Base-by-base conservation (phyloP, 2,888 invertebrate genomes). In the Oithona nana region DNA sequence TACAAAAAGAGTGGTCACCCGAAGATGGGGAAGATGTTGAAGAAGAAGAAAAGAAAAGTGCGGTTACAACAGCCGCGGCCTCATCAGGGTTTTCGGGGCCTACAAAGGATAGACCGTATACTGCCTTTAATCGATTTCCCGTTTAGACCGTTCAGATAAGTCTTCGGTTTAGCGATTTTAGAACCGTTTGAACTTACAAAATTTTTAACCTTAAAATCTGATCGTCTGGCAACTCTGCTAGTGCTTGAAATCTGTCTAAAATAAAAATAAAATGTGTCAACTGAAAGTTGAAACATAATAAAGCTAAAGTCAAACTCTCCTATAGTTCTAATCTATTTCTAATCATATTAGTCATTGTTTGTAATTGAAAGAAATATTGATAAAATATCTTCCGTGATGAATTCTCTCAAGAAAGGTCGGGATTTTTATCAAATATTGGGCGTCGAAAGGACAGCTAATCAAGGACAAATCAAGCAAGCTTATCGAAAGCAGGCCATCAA, bases 401-500 rank as follows among this genome's bases (percentile, higher is more conserved):
- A n/a, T n/a, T n/a, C n/a, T n/a, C n/a, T n/a, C n/a, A 48, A 59
- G 50, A 48, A 60, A 6, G 60, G 60, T 28, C 20, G 60, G 26
- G 60, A 60, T 51, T 60, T 60, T 28, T 60, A 60, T 28, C n/a
- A 22, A 8, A 39, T 60, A 3, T 22, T 60, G 2, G 60, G 60
- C 20, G 24, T 60, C 1, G 60, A 60, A 28, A 20, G 51, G 26
- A 60, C 60, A 2, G 60, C 60, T 13, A 60, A 20, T 28, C 60
- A 60, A 28, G 28, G 20, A 20, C 48, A 93, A 68, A 84, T 94
- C 39, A 94, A 94, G 75, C 73, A 83, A 3, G 88, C 93, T 0
- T 94, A 90, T 73, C 93, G 90, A 69, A 81, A 83, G 70, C 74
- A 92, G 48, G 87, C 90, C 0, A 89, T 86, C 78, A 66, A 81